Percentiles rank a stretch among this genome's conserved stretches.
Evolutionary conservation across 2,888 invertebrate species (phyloP).

Genomic region (Polietes domitor): DNA sequence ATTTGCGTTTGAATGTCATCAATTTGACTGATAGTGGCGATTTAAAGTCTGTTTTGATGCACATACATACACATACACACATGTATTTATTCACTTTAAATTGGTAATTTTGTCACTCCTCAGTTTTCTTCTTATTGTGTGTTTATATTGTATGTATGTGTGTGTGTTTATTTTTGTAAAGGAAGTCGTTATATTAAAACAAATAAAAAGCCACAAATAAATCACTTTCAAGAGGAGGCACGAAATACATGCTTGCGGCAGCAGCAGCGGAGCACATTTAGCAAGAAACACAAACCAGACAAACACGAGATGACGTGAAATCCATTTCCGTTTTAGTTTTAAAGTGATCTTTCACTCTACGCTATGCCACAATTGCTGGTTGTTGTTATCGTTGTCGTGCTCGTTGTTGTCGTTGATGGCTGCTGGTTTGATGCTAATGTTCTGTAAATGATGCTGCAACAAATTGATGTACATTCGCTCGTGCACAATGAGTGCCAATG

Average conservation of each 20-base stretch:
- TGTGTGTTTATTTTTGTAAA: background rate
- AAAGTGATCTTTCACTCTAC: slow-evolving; percentile 48
- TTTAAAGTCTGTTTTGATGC: background rate
- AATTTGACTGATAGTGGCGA: slow-evolving; percentile 50
- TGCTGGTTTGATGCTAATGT: background rate
- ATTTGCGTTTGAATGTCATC: background rate
- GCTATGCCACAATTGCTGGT: background rate
- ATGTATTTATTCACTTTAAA: background rate
- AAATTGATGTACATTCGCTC: background rate
- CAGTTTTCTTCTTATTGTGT: background rate
- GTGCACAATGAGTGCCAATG: background rate
- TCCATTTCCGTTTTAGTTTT: slow-evolving; percentile 65
- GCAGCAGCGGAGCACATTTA: background rate
- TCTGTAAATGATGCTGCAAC: slow-evolving; percentile 4
- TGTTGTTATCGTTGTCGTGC: background rate
- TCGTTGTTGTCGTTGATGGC: background rate
- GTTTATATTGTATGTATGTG: background rate
- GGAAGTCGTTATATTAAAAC: slow-evolving; percentile 23
- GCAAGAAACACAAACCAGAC: slow-evolving; percentile 54
- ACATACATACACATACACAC: too few species aligned
- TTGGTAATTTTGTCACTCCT: background rate
- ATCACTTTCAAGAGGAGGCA: background rate
- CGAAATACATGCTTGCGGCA: background rate
- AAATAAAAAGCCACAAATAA: slow-evolving; percentile 19
- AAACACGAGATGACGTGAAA: slow-evolving; percentile 51